Evolutionary conservation across 1,140 invertebrate genomes (phyloP), one percentile per base, ranked within the genome.

Genomic region (Drosophila quadrilineata): DNA sequence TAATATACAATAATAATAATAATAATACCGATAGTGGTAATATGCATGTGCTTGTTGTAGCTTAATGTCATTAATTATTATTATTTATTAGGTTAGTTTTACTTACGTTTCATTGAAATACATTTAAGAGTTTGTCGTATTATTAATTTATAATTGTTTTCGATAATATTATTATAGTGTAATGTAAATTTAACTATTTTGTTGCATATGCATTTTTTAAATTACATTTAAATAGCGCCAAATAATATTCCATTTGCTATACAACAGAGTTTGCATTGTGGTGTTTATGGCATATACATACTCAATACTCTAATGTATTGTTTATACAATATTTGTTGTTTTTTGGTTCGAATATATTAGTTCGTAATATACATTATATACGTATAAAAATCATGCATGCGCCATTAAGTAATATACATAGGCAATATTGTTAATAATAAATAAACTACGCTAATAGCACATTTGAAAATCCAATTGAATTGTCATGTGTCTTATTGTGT

Each of bases 1-100:
- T 64, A 67, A 85, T n/a, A n/a, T n/a, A n/a, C n/a, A n/a, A n/a
- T n/a, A n/a, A 84, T 84, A 85, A 79, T 85, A 73, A 82, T 82
- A 82, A 82, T 74, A 74, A 77, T 77, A 84, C 58, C 45, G 40
- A 77, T 79, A 85, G 67, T 67, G 73, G 56, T 77, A 84, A 74
- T 84, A 85, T 79, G 77, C 79, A 38, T 85, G 74, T 79, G 71
- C 62, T 54, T 52, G 66, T 73, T 49, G 16, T 66, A n/a, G n/a
- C n/a, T 75, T 54, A 71, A 49, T 60, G 40, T 49, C 53, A 22
- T 58, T 72, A 68, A 63, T 63, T 49, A 56, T 64, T 43, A 64
- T n/a, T n/a, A n/a, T n/a, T n/a, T n/a, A n/a, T n/a, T n/a, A n/a
- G n/a, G 16, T 56, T 68, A 28, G 43, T 12, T 63, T 63, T 64